phyloP scores from a whole-genome alignment of 35 echinoderm and acorn worm species.

The Eucidaris tribuloides region DNA sequence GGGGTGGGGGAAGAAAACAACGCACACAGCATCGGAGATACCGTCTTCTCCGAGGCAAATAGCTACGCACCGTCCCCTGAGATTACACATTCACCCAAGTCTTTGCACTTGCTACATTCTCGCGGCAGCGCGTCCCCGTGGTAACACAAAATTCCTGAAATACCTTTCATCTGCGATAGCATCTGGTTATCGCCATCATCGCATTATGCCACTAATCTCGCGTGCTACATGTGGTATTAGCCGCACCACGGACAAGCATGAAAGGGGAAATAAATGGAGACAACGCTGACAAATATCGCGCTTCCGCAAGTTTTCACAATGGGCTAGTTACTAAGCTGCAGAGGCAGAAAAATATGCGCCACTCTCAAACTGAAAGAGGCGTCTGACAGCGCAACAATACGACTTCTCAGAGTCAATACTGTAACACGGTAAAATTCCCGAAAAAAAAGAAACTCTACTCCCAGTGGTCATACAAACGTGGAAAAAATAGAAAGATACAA shows the following conservation, averaged over 20 bases:
- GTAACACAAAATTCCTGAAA: not conserved
- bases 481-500: too few relatives aligned
- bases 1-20: not conserved
- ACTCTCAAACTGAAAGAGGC: too few relatives aligned
- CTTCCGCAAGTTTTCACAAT: too few relatives aligned
- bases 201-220: conserved; percentile 13
- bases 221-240: not conserved
- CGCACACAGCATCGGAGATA: conserved; percentile 15
- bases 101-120: conserved; percentile 3
- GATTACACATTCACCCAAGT: conserved; percentile 10
- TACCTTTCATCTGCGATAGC: not conserved
- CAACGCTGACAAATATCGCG: not conserved
- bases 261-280: conserved; percentile 5
- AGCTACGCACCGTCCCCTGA: conserved; percentile 19
- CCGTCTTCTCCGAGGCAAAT: too few relatives aligned
- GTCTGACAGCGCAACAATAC: too few relatives aligned
- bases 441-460: not conserved
- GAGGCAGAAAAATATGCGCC: too few relatives aligned
- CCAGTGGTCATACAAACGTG: too few relatives aligned
- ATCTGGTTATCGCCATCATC: conserved; percentile 25
- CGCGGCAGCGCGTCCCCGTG: not conserved
- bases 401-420: not conserved
- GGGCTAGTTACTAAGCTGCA: too few relatives aligned
- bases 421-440: not conserved
- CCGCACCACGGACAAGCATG: not conserved